These are phyloP conservation scores for Cerastis rubricosa DNA, from an alignment of 2,888 invertebrate species.

Conservation along the genomic window DNA sequence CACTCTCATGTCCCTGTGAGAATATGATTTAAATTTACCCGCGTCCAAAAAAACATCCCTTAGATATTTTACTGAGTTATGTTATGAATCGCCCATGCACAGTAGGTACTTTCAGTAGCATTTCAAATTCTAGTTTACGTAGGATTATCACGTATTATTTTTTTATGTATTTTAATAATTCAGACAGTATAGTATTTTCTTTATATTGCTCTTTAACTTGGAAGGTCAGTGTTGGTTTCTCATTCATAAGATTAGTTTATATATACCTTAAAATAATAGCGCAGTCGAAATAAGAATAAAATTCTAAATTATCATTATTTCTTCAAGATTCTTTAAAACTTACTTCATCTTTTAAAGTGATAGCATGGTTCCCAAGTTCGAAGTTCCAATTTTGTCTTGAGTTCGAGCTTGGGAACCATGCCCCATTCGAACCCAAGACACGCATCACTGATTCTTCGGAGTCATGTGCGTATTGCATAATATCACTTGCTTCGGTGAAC, in stretches of 20 bases:
- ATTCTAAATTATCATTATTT: neutral
- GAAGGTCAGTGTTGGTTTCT: neutral
- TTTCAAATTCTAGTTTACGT: neutral
- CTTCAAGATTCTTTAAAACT: neutral
- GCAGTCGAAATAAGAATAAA: neutral
- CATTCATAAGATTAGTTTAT: neutral
- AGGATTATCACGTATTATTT: neutral
- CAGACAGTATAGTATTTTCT: neutral
- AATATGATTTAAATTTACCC: too few species aligned
- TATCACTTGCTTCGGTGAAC: too few species aligned
- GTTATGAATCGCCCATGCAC: neutral
- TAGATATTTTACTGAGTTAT: neutral
- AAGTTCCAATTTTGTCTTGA: too few species aligned
- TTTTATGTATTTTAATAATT: neutral
- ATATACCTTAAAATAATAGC: neutral
- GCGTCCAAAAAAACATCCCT: too few species aligned
- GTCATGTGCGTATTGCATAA: too few species aligned
- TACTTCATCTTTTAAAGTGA: too few species aligned
- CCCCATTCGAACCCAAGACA: too few species aligned
- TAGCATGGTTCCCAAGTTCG: too few species aligned
- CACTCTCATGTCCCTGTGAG: too few species aligned
- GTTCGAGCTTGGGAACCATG: too few species aligned
- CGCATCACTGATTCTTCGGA: too few species aligned
- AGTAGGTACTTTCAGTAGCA: neutral
- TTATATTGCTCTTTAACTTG: neutral